Evolutionary conservation across 2,888 invertebrate species (phyloP), one percentile per base, ranked within the genome.

Genomic region (Habroteleia sp.): DNA sequence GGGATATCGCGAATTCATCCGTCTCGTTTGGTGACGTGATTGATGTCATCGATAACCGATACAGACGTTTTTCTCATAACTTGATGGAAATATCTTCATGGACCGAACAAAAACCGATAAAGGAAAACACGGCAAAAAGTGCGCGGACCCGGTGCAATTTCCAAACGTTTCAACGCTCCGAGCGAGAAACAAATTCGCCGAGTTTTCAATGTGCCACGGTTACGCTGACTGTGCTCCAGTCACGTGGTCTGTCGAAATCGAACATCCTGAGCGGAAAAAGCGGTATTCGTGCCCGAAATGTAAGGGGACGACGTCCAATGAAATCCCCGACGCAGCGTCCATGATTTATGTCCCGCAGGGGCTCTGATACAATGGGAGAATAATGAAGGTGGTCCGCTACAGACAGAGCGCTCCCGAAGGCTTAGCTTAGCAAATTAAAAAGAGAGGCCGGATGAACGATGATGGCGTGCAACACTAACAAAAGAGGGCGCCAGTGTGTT

Each of bases 331-430:
- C 74, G 69, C 58, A 50, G 63, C 69, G 60, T 81, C 77, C 80
- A 82, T 84, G 85, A 85, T 84, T 85, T 84, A 85, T 85, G 81
- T 84, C 80, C 71, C 78, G 77, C 77, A 80, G 81, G 82, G 80
- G 80, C 79, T 80, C 81, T 81, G 80, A 83, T 85, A 87, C 87
- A 87, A 87, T 87, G 83, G 85, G 80, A 84, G 85, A 86, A 87
- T 86, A 87, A 87, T 85, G 87, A 87, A 86, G 87, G 87, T 81
- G 82, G 80, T 78, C 80, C 76, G 79, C 78, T 78, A 77, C 79
- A 76, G 76, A 76, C 80, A 78, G 78, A 78, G 74, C 77, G 76
- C 74, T 84, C 81, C 79, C 82, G 78, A 78, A 79, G 83, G 84
- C 81, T 82, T 83, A 81, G 82, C 76, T 82, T 78, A 80, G 83